phyloP scores from a whole-genome alignment of 2,888 invertebrate genomes.

The Enchytraeus crypticus region DNA sequence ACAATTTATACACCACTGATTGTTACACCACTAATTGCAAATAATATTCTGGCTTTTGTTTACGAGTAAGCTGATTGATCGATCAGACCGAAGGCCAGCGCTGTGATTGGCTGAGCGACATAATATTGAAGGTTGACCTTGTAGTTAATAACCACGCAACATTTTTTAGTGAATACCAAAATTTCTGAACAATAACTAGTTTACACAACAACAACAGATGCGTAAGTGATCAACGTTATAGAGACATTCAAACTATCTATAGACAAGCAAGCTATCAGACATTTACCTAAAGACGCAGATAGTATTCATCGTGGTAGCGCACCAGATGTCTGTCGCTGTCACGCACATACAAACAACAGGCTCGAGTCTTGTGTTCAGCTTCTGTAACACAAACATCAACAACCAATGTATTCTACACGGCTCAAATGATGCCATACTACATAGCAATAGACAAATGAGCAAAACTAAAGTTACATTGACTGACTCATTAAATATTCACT shows the following conservation, averaged over 20 bases:
- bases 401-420: too few species aligned
- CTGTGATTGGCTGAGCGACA: too few species aligned
- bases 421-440: too few species aligned
- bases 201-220: background rate
- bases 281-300: slow-evolving; percentile 68
- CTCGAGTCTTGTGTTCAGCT: slow-evolving; percentile 29
- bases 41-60: background rate
- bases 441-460: too few species aligned
- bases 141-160: background rate
- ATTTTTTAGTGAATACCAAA: background rate
- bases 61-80: background rate
- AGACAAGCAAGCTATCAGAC: background rate
- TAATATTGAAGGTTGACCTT: background rate
- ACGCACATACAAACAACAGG: slow-evolving; percentile 60
- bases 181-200: background rate
- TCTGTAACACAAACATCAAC: slow-evolving; percentile 25
- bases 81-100: too few species aligned
- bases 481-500: too few species aligned
- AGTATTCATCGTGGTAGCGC: slow-evolving; percentile 77
- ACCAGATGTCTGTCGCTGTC: slow-evolving; percentile 67
- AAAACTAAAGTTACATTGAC: too few species aligned
- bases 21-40: too few species aligned
- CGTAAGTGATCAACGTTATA: slow-evolving; percentile 1
- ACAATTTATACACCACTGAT: too few species aligned
- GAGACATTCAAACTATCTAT: background rate